Evolutionary conservation across 2,888 invertebrate genomes (phyloP).

Genomic region (Stenodema calcarata): DNA sequence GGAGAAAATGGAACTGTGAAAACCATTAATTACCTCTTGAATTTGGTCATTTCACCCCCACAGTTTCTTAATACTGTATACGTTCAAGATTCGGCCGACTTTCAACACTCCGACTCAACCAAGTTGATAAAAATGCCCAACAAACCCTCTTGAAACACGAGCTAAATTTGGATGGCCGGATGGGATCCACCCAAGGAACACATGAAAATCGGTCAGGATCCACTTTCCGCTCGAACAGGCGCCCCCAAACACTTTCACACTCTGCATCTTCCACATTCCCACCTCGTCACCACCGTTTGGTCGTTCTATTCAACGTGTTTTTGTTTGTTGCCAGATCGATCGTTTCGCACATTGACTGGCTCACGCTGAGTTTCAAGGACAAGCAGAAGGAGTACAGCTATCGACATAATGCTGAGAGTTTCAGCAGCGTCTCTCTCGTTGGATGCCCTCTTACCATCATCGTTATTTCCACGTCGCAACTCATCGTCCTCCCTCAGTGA

Average conservation of each 20-base stretch:
- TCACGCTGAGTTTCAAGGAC: slow-evolving; percentile 73
- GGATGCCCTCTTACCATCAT: slow-evolving; percentile 71
- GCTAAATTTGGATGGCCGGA: background rate
- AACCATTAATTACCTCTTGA: too few relatives aligned
- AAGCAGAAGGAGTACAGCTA: slow-evolving; percentile 72
- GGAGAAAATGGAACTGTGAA: too few relatives aligned
- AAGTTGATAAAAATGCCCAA: too few relatives aligned
- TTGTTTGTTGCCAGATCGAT: slow-evolving; percentile 65
- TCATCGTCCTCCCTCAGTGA: slow-evolving; percentile 67
- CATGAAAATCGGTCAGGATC: background rate
- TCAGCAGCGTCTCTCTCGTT: slow-evolving; percentile 70
- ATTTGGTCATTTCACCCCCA: too few relatives aligned
- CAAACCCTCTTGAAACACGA: background rate
- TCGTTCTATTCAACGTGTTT: background rate
- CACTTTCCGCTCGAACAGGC: background rate
- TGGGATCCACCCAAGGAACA: background rate
- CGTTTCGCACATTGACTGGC: slow-evolving; percentile 71
- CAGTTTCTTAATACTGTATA: too few relatives aligned
- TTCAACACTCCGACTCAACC: too few relatives aligned
- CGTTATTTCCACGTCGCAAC: slow-evolving; percentile 64
- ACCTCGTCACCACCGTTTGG: background rate
- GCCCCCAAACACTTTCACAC: background rate
- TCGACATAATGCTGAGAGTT: slow-evolving; percentile 70
- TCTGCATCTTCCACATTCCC: too few relatives aligned
- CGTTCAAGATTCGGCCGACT: too few relatives aligned